These are phyloP conservation scores for Typhlichthys eigenmanni DNA, from an alignment of 2,797 vertebrate species.

Conservation along the genomic window DNA sequence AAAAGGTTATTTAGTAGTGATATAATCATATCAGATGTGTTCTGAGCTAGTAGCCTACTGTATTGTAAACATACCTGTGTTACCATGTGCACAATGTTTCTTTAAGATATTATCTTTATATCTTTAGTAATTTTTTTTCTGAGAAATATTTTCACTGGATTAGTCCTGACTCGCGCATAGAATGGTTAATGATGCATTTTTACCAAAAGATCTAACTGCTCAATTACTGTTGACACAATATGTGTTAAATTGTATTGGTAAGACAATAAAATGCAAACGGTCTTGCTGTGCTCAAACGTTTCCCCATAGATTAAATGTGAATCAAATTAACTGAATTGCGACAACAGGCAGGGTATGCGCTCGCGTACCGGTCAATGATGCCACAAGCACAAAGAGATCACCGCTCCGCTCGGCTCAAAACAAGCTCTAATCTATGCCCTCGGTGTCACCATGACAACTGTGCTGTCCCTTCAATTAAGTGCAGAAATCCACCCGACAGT, in stretches of 20 bases:
- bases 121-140: no score
- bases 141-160: no score
- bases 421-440: conserved; percentile 66
- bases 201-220: no score
- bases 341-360: conserved; percentile 19
- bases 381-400: conserved; percentile 57
- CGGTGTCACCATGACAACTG: conserved; percentile 77
- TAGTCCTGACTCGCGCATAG: no score
- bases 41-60: no score
- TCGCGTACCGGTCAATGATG: conserved; percentile 30
- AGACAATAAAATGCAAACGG: not conserved
- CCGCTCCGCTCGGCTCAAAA: conserved; percentile 64
- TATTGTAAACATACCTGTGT: no score
- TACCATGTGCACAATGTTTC: no score
- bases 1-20: no score
- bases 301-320: conserved; percentile 4
- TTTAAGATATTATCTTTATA: no score
- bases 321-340: conserved; percentile 9
- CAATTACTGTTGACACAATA: no score
- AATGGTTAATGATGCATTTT: no score
- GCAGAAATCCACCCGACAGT: conserved; percentile 62
- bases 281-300: not conserved
- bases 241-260: not conserved
- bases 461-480: conserved; percentile 70
- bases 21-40: no score